Evolutionary conservation across 2,113 vertebrate genomes (phyloP).

Genomic region (Hiodon alosoides): DNA sequence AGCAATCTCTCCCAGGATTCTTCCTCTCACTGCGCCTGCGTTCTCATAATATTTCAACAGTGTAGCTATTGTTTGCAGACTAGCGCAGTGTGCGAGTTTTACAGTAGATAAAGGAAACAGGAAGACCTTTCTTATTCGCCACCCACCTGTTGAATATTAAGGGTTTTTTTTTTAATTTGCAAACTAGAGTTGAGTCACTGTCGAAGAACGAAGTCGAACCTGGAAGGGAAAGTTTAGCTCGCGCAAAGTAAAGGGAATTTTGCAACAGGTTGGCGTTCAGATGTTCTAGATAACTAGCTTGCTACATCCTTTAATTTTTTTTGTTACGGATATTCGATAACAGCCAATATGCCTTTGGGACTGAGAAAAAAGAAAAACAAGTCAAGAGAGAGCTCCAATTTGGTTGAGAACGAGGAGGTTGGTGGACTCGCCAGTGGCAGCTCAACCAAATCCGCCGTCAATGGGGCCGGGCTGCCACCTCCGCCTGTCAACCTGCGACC

Average conservation of each 20-base stretch:
- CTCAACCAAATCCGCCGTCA: slow-evolving; percentile 38
- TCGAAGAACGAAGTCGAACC: slow-evolving; percentile 31
- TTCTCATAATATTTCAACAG: slow-evolving; percentile 45
- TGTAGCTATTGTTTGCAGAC: slow-evolving; percentile 55
- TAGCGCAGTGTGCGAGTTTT: slow-evolving; percentile 35
- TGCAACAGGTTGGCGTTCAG: slow-evolving; percentile 52
- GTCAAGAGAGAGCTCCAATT: slow-evolving; percentile 59
- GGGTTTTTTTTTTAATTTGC: not conserved
- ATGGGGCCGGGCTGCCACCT: slow-evolving; percentile 51
- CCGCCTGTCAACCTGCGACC: slow-evolving; percentile 55
- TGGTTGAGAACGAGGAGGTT: slow-evolving; percentile 74
- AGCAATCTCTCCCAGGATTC: not conserved
- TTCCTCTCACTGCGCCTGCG: slow-evolving; percentile 56
- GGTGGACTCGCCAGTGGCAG: slow-evolving; percentile 53
- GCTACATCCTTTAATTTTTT: not conserved
- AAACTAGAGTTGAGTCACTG: slow-evolving; percentile 19
- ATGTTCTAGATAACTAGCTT: slow-evolving; percentile 39
- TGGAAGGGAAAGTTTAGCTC: not conserved
- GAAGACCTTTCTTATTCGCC: slow-evolving; percentile 25
- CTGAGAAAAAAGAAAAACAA: slow-evolving; percentile 72
- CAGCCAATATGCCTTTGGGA: slow-evolving; percentile 74
- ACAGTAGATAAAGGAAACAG: slow-evolving; percentile 10
- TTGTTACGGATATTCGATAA: slow-evolving; percentile 23
- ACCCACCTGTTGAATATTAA: slow-evolving; percentile 51
- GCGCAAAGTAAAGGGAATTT: slow-evolving; percentile 35